Conservation (phyloP, 1,140 invertebrate species). For the Daktulosphaira vitifoliae region DNA sequence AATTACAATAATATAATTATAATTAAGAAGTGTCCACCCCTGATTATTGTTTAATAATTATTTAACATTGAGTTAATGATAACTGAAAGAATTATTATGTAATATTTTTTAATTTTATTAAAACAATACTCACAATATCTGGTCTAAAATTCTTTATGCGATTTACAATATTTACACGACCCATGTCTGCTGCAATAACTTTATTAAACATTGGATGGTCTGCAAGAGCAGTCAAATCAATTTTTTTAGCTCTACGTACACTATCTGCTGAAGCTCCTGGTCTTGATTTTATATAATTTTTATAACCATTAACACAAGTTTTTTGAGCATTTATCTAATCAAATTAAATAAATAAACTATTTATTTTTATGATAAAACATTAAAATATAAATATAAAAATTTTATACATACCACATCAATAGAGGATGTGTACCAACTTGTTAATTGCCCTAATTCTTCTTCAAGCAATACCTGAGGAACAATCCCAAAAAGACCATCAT, state of each 20-base stretch:
- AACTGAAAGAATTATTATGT: too few relatives aligned
- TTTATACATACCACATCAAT: constrained; percentile 61
- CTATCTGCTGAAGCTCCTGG: constrained; percentile 81
- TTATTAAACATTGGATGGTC: constrained; percentile 47
- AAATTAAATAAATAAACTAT: background rate
- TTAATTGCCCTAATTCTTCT: constrained; percentile 69
- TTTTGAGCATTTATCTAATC: constrained; percentile 39
- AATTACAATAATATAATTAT: constrained; percentile 22
- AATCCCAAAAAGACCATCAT: constrained; percentile 58
- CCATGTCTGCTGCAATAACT: constrained; percentile 43
- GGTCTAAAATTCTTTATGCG: constrained; percentile 77
- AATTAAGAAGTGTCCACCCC: background rate
- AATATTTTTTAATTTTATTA: too few relatives aligned
- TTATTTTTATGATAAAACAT: background rate
- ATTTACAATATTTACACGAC: constrained; percentile 50
- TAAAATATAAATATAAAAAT: background rate
- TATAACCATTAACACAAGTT: constrained; percentile 79
- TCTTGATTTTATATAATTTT: constrained; percentile 78
- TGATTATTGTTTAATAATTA: too few relatives aligned
- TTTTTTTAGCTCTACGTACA: constrained; percentile 69
- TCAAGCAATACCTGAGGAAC: constrained; percentile 77
- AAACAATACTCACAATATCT: constrained; percentile 66
- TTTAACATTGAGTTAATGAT: too few relatives aligned
- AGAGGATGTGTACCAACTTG: constrained; percentile 59
- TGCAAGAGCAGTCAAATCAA: constrained; percentile 48